Conservation (phyloP, 2,888 invertebrate genomes). For the Tetheella fluctuosa region DNA sequence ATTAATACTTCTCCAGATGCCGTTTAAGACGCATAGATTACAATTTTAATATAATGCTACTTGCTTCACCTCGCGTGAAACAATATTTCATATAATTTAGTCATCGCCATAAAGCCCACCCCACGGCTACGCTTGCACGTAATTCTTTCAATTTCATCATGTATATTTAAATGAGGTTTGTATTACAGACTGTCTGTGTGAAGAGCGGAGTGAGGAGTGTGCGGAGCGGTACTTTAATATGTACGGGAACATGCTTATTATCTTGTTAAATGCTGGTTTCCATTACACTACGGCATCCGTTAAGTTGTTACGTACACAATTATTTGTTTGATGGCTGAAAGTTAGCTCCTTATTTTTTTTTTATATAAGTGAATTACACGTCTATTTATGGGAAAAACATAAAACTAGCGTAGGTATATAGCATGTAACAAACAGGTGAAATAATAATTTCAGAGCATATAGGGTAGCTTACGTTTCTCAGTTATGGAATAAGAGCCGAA, state of each 20-base stretch:
- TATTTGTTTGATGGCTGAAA: no score
- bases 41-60: not conserved
- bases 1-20: not conserved
- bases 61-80: not conserved
- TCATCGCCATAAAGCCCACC: slow-evolving; percentile 20
- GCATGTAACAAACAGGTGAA: no score
- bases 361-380: no score
- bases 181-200: slow-evolving; percentile 62
- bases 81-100: slow-evolving; percentile 45
- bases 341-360: no score
- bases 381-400: no score
- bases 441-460: no score
- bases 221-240: slow-evolving; percentile 64
- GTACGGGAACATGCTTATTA: slow-evolving; percentile 75
- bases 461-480: no score
- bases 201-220: slow-evolving; percentile 19
- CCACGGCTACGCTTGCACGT: slow-evolving; percentile 41
- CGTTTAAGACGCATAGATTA: not conserved
- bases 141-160: slow-evolving; percentile 82
- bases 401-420: no score
- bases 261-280: slow-evolving; percentile 49
- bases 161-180: slow-evolving; percentile 81
- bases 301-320: slow-evolving; percentile 9
- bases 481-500: no score
- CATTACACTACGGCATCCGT: slow-evolving; percentile 41